These are phyloP conservation scores for Lottia scabra DNA, from an alignment of 2,888 invertebrate genomes.

Conservation along the genomic window DNA sequence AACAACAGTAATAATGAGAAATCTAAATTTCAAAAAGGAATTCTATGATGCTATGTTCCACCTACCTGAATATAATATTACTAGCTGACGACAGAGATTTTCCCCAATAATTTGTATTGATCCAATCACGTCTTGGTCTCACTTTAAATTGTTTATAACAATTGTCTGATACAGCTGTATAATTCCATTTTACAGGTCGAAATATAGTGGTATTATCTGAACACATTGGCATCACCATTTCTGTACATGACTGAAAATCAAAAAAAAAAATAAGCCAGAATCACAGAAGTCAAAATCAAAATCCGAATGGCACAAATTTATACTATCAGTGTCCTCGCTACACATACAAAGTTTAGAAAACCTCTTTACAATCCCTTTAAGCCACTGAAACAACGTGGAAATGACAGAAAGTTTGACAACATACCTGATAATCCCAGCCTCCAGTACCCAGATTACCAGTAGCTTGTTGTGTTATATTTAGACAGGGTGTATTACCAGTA, in stretches of 20 bases:
- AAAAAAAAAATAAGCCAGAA: no score
- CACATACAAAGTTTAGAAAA: no score
- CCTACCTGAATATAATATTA: conserved; percentile 75
- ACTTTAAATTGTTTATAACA: conserved; percentile 82
- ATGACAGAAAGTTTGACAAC: no score
- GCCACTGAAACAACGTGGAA: no score
- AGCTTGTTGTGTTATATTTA: conserved; percentile 75
- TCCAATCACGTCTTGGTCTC: conserved; percentile 77
- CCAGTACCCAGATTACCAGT: conserved; percentile 75
- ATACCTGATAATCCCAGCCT: conserved; percentile 89
- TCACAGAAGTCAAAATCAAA: no score
- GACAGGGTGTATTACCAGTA: conserved; percentile 79
- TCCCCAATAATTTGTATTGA: conserved; percentile 85
- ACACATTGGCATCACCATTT: conserved; percentile 98
- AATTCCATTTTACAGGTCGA: conserved; percentile 78
- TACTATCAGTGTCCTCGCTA: no score
- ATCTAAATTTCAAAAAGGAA: no score
- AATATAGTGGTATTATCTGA: conserved; percentile 84
- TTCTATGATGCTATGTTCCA: no score
- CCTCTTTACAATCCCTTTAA: no score
- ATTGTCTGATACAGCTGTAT: conserved; percentile 74
- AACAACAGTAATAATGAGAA: no score
- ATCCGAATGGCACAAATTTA: no score
- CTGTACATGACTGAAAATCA: conserved; percentile 83
- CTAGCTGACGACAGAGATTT: conserved; percentile 75